Evolutionary conservation across 2,888 invertebrate genomes (phyloP), one percentile per base, ranked within the genome.

Genomic region (Dasypogon diadema): DNA sequence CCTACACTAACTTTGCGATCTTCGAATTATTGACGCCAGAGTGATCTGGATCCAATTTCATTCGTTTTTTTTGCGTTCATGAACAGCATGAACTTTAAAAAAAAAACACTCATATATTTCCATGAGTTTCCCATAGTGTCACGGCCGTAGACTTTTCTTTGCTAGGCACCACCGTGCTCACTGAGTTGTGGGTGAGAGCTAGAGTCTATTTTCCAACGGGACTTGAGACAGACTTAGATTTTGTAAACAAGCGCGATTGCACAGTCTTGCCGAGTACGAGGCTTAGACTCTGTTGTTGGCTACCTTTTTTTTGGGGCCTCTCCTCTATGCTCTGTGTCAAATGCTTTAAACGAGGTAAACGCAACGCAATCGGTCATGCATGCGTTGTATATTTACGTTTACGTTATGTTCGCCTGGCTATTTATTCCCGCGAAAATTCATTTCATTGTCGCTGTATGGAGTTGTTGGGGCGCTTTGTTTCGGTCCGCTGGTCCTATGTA

Each of bases 361-460:
- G 70, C 70, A 54, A 70, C 70, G 54, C 54, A 54, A 54, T 54
- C 70, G 70, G 70, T 70, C 70, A 70, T 70, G 70, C 70, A 54
- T 70, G 54, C 54, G 54, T 34, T 54, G 51, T 70, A n/a, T 70
- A 54, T 70, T 70, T 70, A 70, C 70, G 70, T 54, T 70, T 26
- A 30, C 30, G 51, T 54, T 70, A 54, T 30, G 30, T 54, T 70
- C 70, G 56, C 26, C 12, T 30, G 34, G 46, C 34, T 51, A 70
- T 70, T 56, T 70, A 70, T 70, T 70, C 70, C 70, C 70, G 70
- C 70, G 70, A 70, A 70, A 70, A 70, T 70, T 70, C 18, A 51
- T 24, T 68, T 51, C 54, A 54, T 70, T 54, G 70, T 70, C 54
- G 51, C 34, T 70, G 54, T 6, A 46, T 30, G n/a, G 18, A 30